These are phyloP conservation scores for Zygogramma bicolorata DNA, from an alignment of 2,888 invertebrate genomes.

Conservation along the genomic window DNA sequence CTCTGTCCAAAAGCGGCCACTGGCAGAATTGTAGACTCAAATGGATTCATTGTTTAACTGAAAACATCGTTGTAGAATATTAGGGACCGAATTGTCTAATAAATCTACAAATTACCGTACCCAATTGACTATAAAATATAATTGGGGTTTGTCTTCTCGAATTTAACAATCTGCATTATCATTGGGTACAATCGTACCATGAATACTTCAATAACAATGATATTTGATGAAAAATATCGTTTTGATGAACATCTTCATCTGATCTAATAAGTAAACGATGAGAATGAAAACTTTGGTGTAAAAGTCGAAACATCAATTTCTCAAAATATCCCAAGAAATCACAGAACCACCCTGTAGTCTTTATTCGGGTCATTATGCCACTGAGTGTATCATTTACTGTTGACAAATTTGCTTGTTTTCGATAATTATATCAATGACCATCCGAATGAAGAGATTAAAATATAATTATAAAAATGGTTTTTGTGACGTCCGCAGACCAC, in stretches of 20 bases:
- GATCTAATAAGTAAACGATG: too few species aligned
- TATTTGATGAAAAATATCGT: too few species aligned
- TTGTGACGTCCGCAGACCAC: neutral
- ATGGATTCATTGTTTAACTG: constrained; percentile 25
- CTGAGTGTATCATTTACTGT: too few species aligned
- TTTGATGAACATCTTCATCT: too few species aligned
- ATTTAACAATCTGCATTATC: too few species aligned
- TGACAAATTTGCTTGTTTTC: neutral
- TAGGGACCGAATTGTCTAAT: constrained; percentile 3
- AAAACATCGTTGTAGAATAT: constrained; percentile 16
- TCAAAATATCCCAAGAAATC: neutral
- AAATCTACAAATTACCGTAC: neutral
- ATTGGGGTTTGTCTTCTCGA: too few species aligned
- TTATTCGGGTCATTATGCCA: too few species aligned
- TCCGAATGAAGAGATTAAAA: neutral
- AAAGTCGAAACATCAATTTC: neutral
- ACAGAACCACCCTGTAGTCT: constrained; percentile 1
- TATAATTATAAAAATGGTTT: constrained; percentile 1
- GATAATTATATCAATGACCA: neutral
- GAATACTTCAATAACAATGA: too few species aligned
- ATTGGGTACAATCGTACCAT: too few species aligned
- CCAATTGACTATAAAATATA: neutral
- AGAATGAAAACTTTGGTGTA: too few species aligned
- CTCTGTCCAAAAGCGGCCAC: constrained; percentile 3
- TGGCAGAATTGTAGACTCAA: constrained; percentile 25